Base-by-base conservation (phyloP, 2,113 vertebrate genomes). In the Sylvilagus bachmani region DNA sequence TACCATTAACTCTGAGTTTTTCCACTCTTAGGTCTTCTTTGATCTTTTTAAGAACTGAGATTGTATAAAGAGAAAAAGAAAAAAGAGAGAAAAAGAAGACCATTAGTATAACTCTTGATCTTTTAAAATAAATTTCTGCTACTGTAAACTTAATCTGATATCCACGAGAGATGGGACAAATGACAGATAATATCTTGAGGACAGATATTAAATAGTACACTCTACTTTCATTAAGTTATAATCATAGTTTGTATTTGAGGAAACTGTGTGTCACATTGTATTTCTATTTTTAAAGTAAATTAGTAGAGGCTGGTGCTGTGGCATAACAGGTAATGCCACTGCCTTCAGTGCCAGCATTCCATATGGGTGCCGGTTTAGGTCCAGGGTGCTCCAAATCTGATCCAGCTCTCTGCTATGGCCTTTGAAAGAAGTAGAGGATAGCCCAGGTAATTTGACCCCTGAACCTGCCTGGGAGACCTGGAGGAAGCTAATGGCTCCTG, bases 211-310 rank as follows among this genome's bases (percentile, higher is more conserved):
- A 62, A 33, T 83, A 74, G 3, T 81, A 1, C 8, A 31, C 24
- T 29, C 22, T 62, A 53, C 33, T 91, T 51, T 27, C 25, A 86
- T 88, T 44, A 93, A 33, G 66, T 90, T 80, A 29, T 44, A 31
- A 75, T 69, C 9, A 38, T 53, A 90, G 14, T 61, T 44, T 61
- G 4, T 67, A 19, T 70, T 77, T 75, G 6, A 70, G 25, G 74
- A 9, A 89, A 80, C 4, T 27, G 74, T 84, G 67, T 11, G 11
- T 61, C 62, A 36, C 25, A 62, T 7, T 70, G 10, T 2, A 38
- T 77, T 94, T 86, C 12, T 87, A 51, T 44, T 95, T 93, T 94
- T 38, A 70, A 75, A 84, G 6, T 0, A 62, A 71, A 84, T 70
- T 93, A 84, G 44, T 7, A 44, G 44, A 44, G 44, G 44, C 44